These are phyloP conservation scores for Coturnix japonica DNA, from an alignment of 2,113 vertebrate species.

Conservation along the genomic window DNA sequence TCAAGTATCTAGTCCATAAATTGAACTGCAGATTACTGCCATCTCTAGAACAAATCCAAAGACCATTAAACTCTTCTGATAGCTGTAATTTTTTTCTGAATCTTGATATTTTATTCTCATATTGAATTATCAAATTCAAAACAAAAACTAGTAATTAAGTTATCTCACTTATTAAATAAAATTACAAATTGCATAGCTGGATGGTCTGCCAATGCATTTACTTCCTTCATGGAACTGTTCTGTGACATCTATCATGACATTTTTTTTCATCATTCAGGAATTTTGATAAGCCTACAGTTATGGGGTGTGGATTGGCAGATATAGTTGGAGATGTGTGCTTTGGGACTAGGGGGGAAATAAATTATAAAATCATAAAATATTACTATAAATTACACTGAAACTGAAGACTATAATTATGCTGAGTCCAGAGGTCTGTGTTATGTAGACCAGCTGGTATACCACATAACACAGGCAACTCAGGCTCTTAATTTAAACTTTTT, in stretches of 20 bases:
- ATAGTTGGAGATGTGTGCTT: background rate
- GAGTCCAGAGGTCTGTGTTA: background rate
- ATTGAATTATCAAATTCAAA: background rate
- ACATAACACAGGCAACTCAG: background rate
- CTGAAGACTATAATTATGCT: background rate
- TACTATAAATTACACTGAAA: background rate
- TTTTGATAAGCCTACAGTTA: background rate
- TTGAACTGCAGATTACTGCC: background rate
- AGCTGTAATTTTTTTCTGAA: background rate
- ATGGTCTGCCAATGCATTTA: background rate
- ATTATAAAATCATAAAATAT: background rate
- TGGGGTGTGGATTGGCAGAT: background rate
- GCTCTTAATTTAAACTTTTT: background rate
- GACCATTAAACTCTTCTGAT: background rate
- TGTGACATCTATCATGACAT: background rate
- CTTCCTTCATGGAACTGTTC: background rate
- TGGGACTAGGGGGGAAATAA: background rate
- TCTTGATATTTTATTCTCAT: background rate
- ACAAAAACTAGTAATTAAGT: background rate
- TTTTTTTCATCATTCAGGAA: background rate
- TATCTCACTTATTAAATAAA: background rate
- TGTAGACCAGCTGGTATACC: background rate
- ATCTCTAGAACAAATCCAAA: background rate
- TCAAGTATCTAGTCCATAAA: background rate
- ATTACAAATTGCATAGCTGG: background rate